Evolutionary conservation across 1,140 invertebrate genomes (phyloP), one percentile per base, ranked within the genome.

Genomic region (Drosophila punjabiensis): DNA sequence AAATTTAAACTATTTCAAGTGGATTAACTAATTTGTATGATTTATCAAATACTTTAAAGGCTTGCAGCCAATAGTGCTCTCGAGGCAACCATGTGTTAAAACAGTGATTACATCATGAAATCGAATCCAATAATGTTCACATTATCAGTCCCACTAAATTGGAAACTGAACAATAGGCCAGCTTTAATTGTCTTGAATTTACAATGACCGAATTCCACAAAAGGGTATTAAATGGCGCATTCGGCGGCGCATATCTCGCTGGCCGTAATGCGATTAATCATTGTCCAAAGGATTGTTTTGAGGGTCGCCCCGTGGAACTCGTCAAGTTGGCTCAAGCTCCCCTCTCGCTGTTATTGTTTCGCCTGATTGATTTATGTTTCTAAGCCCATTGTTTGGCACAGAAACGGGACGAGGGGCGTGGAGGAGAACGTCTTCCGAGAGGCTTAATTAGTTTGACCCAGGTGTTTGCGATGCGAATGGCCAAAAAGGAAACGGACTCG

Each of bases 401-500:
- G 53, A 30, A 60, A 52, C 14, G 68, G 14, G 52, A 53, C 35
- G 35, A 9, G n/a, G 8, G 30, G 33, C 28, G 30, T 20, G 32
- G 24, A 24, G 33, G 30, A 14, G 4, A 13, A n/a, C n/a, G 52
- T 24, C 32, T 58, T 32, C 55, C 71, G 16, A 66, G 84, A 76
- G 64, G 61, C 86, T 89, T 88, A 88, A 88, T 88, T 88, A 88
- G 85, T 88, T 88, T 89, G 85, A 89, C 85, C 71, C 85, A 88
- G 85, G 85, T 88, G 77, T 39, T 79, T 53, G 66, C 20, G 52
- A 55, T 45, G 62, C 24, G 45, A 61, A 60, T 64, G 62, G 63
- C 59, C 59, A 20, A 33, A 41, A 53, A 75, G 76, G 33, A 61
- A 77, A 68, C 61, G 63, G 78, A 64, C 60, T 81, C 79, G 59